phyloP scores from a whole-genome alignment of 2,888 invertebrate genomes.

The Sminthurides aquaticus region DNA sequence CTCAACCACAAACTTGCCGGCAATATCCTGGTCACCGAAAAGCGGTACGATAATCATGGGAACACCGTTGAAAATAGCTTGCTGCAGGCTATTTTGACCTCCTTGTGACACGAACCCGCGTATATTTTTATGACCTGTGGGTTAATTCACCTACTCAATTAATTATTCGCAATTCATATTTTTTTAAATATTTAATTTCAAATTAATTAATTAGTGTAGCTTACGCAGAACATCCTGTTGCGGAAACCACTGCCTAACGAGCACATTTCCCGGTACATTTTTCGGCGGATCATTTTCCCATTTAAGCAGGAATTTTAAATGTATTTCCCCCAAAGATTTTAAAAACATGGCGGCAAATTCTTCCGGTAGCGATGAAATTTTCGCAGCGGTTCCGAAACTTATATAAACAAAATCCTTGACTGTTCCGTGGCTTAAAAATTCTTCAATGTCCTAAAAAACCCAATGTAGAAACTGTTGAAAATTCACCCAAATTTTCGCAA shows the following conservation, averaged over 20 bases:
- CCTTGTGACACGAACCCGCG: conserved; percentile 47
- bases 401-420: conserved; percentile 1
- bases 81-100: conserved; percentile 58
- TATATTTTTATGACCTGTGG: conserved; percentile 52
- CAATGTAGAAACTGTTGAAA: too few species aligned
- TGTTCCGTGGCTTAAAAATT: neutral
- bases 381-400: conserved; percentile 3
- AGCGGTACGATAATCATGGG: conserved; percentile 54
- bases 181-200: too few species aligned
- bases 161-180: too few species aligned
- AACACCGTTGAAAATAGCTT: conserved; percentile 56
- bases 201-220: too few species aligned
- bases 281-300: conserved; percentile 29
- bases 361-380: conserved; percentile 5
- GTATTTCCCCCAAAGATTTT: neutral
- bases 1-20: conserved; percentile 51
- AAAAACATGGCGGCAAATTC: conserved; percentile 15
- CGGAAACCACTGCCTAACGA: neutral
- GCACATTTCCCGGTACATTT: conserved; percentile 4
- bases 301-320: conserved; percentile 27
- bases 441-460: neutral
- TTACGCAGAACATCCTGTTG: neutral
- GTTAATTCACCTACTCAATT: too few species aligned
- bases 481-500: too few species aligned
- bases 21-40: conserved; percentile 52